Conservation (phyloP, 2,113 vertebrate species). For the Tympanuchus pallidicinctus region DNA sequence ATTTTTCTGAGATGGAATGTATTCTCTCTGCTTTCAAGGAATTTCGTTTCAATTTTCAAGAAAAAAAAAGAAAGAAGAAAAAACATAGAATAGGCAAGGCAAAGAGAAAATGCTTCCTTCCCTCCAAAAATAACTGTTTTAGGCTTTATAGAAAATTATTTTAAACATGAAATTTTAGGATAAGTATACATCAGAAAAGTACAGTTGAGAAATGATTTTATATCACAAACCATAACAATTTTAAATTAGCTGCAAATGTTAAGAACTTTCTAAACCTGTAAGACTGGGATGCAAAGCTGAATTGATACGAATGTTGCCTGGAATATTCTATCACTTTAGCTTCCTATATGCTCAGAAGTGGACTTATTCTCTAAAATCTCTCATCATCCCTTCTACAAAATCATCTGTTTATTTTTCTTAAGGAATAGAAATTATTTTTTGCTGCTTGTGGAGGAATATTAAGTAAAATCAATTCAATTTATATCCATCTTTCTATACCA, state of each 20-base stretch:
- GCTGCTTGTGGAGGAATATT: neutral
- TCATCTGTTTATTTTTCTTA: neutral
- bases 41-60: neutral
- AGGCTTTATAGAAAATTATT: neutral
- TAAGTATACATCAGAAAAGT: neutral
- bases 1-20: neutral
- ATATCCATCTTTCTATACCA: neutral
- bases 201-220: neutral
- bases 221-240: neutral
- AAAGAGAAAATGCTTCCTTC: neutral
- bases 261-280: neutral
- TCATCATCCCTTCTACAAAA: neutral
- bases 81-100: neutral
- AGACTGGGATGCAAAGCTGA: neutral
- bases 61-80: neutral
- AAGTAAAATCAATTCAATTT: neutral
- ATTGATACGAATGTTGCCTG: neutral
- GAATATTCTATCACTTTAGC: neutral
- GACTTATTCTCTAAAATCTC: neutral
- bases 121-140: neutral
- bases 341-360: neutral
- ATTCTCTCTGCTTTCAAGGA: neutral
- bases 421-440: neutral
- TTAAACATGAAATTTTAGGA: neutral
- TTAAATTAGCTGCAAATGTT: neutral